A percentile compares a stretch with the other conserved stretches of the same genome.
phyloP scores from a whole-genome alignment of 2,113 vertebrate species.

The Pluvianellus socialis region DNA sequence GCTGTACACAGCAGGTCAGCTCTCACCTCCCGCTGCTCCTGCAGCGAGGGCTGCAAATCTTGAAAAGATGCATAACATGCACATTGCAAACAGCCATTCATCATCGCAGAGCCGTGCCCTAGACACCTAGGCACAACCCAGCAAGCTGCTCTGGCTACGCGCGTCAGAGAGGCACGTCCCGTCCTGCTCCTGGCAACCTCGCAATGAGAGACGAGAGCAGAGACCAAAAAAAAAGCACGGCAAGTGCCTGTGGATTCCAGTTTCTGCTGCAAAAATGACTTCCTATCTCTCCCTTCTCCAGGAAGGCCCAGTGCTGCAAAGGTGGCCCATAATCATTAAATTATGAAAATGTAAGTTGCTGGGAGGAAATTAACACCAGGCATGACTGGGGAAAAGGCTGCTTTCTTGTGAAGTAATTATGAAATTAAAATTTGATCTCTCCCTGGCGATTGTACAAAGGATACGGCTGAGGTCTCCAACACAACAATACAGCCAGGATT shows the following conservation, averaged over 20 bases:
- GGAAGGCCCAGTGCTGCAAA: constrained; percentile 31
- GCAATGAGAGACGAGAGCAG: not conserved
- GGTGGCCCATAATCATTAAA: constrained; percentile 62
- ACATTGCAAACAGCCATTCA: constrained; percentile 69
- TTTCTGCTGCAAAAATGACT: not conserved
- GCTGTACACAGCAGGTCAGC: constrained; percentile 62
- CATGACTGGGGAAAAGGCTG: constrained; percentile 60
- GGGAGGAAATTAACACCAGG: constrained; percentile 73
- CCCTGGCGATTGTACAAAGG: constrained; percentile 53
- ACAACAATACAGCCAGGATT: constrained; percentile 9
- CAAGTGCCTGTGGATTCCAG: not conserved
- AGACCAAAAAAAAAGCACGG: not conserved
- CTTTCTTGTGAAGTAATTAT: constrained; percentile 76
- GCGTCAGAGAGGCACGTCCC: not conserved
- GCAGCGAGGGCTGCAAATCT: constrained; percentile 56
- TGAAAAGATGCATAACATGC: constrained; percentile 74
- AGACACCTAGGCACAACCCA: not conserved
- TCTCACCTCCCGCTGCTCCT: constrained; percentile 66
- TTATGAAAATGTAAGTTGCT: constrained; percentile 70
- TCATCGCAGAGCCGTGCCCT: constrained; percentile 34
- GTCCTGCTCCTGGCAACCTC: rapidly evolving
- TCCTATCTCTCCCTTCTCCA: not conserved
- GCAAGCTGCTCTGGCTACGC: not conserved
- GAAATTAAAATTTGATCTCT: constrained; percentile 75
- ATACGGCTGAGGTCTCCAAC: constrained; percentile 2